Conservation (phyloP, 2,797 vertebrate species). For the Delichon dasypus region DNA sequence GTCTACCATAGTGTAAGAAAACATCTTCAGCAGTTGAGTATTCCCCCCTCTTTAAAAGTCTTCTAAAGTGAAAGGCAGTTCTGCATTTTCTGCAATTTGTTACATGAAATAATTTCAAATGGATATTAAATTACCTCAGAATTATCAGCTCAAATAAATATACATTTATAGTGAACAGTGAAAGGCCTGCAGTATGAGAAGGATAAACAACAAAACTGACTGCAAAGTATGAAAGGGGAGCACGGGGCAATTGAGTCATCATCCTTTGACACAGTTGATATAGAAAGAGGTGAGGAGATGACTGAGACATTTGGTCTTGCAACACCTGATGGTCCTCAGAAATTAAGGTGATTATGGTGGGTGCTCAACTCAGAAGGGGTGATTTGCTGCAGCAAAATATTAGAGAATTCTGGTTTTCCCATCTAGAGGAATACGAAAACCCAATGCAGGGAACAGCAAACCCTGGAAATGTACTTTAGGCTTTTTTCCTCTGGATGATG, state of each 20-base stretch:
- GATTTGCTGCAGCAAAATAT: neutral
- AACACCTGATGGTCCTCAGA: neutral
- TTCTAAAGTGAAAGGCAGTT: neutral
- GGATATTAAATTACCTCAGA: neutral
- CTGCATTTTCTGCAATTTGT: neutral
- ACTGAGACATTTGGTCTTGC: neutral
- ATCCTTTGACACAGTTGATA: neutral
- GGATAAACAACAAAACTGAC: neutral
- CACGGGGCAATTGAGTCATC: neutral
- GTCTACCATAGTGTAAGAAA: neutral
- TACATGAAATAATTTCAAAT: neutral
- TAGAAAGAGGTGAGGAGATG: neutral
- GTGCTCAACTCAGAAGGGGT: neutral
- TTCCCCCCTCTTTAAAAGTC: neutral
- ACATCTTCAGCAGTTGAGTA: neutral
- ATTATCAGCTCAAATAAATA: neutral
- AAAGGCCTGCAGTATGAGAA: neutral
- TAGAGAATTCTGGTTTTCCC: neutral
- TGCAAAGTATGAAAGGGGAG: neutral
- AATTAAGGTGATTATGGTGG: neutral
- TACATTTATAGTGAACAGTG: neutral
- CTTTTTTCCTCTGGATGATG: neutral
- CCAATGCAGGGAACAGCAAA: neutral
- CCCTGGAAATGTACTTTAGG: neutral
- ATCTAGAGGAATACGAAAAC: neutral